Percentiles rank a stretch among this genome's conserved stretches.
phyloP scores from a whole-genome alignment of 2,888 invertebrate species.

The Patella ulyssiponensis region DNA sequence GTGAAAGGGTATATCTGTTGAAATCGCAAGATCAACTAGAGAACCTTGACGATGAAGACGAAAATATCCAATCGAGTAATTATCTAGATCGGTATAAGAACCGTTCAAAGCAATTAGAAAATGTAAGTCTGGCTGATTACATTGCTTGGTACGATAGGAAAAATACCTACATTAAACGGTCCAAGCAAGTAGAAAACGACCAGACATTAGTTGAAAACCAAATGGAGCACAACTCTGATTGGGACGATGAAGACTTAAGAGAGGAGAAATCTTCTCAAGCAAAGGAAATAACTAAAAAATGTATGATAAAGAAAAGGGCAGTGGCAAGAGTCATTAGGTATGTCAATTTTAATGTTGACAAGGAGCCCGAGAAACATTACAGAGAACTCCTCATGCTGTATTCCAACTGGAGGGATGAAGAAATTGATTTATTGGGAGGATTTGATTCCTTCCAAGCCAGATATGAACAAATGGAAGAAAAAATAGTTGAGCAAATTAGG shows the following conservation, averaged over 20 bases:
- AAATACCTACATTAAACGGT: neutral
- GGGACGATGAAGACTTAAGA: slow-evolving; percentile 21
- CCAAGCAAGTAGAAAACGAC: neutral
- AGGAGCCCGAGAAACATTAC: slow-evolving; percentile 51
- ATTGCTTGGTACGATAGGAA: slow-evolving; percentile 28
- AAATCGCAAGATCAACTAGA: no score
- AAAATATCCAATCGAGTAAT: slow-evolving; percentile 37
- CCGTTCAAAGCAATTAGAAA: slow-evolving; percentile 30
- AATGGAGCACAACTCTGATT: neutral
- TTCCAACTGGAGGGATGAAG: slow-evolving; percentile 56
- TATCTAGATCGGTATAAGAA: slow-evolving; percentile 39
- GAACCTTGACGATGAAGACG: neutral
- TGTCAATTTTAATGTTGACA: slow-evolving; percentile 40
- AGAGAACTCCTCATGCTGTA: slow-evolving; percentile 52
- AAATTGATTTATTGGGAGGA: slow-evolving; percentile 27
- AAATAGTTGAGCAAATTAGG: slow-evolving; percentile 25
- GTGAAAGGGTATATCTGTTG: no score
- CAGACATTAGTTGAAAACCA: no score
- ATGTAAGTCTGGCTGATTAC: slow-evolving; percentile 35
- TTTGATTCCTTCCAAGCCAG: no score
- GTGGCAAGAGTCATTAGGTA: slow-evolving; percentile 32
- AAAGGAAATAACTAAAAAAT: slow-evolving; percentile 16
- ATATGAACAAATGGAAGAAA: slow-evolving; percentile 1
- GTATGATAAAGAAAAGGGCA: slow-evolving; percentile 14
- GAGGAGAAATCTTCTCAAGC: slow-evolving; percentile 31